Evolutionary conservation across 1,140 invertebrate species (phyloP).

Genomic region (Samia ricini): DNA sequence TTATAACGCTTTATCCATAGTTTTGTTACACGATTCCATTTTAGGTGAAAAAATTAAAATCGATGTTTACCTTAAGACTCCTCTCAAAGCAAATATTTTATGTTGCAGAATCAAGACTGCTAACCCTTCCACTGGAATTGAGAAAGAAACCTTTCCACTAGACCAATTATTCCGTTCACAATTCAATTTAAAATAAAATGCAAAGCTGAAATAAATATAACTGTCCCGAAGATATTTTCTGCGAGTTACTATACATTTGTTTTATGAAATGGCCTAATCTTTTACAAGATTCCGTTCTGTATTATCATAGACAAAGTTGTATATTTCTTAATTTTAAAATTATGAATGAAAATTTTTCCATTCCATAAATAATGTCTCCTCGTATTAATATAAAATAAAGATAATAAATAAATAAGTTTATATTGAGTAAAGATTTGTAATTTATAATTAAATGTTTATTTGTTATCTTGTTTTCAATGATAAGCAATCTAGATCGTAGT

Average conservation of each 20-base stretch:
- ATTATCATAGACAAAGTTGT: constrained; percentile 74
- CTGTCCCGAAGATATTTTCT: constrained; percentile 77
- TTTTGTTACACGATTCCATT: constrained; percentile 58
- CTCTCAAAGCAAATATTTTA: constrained; percentile 76
- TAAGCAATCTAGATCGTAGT: no score
- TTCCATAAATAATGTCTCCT: constrained; percentile 32
- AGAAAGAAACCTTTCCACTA: constrained; percentile 68
- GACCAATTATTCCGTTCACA: constrained; percentile 67
- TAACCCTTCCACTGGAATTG: constrained; percentile 72
- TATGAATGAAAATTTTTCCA: constrained; percentile 60
- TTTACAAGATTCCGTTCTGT: constrained; percentile 78
- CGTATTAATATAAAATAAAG: neutral
- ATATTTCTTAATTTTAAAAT: constrained; percentile 69
- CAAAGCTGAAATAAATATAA: constrained; percentile 78
- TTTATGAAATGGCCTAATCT: constrained; percentile 79
- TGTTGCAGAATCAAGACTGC: constrained; percentile 76
- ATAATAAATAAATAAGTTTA: neutral
- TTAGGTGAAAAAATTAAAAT: constrained; percentile 73
- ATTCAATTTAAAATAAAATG: constrained; percentile 76
- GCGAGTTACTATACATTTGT: constrained; percentile 79
- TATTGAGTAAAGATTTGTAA: neutral
- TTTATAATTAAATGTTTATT: constrained; percentile 4
- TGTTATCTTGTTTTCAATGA: no score
- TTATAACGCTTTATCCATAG: constrained; percentile 38
- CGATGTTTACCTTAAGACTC: constrained; percentile 78